Conservation (phyloP, 2,888 invertebrate species). For the Sinelater perroti region DNA sequence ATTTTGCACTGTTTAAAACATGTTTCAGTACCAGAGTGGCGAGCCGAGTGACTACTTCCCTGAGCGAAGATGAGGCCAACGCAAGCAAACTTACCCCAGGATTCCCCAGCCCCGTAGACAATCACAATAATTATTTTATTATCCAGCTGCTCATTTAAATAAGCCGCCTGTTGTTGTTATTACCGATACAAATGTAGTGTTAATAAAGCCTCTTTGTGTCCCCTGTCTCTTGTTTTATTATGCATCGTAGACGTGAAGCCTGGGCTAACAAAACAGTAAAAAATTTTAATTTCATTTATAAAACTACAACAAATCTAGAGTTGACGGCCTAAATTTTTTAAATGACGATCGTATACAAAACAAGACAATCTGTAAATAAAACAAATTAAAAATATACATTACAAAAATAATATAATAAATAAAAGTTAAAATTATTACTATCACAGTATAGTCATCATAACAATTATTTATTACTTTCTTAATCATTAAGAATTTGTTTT, state of each 20-base stretch:
- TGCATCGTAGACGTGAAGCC: too few relatives aligned
- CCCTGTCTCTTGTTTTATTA: conserved; percentile 25
- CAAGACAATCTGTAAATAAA: too few relatives aligned
- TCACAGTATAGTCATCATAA: too few relatives aligned
- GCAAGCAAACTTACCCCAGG: conserved; percentile 42
- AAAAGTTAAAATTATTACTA: too few relatives aligned
- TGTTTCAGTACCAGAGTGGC: conserved; percentile 54
- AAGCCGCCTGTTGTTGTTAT: conserved; percentile 46
- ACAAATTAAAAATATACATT: too few relatives aligned
- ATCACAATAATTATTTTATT: conserved; percentile 49
- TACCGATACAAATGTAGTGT: conserved; percentile 47
- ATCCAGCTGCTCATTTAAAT: conserved; percentile 45
- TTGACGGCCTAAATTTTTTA: too few relatives aligned
- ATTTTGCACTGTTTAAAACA: conserved; percentile 13
- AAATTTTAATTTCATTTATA: too few relatives aligned
- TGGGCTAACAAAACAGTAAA: not conserved
- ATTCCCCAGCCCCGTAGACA: conserved; percentile 55
- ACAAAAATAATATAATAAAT: too few relatives aligned
- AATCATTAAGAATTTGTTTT: too few relatives aligned
- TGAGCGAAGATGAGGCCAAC: conserved; percentile 54
- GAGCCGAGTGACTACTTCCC: conserved; percentile 54
- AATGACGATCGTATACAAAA: too few relatives aligned
- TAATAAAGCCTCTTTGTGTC: conserved; percentile 52
- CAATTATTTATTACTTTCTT: too few relatives aligned
- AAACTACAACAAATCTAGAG: too few relatives aligned